Percentiles rank a stretch among this genome's conserved stretches.
These are phyloP conservation scores for Panzeria rudis DNA, from an alignment of 2,888 invertebrate genomes.

Conservation along the genomic window DNA sequence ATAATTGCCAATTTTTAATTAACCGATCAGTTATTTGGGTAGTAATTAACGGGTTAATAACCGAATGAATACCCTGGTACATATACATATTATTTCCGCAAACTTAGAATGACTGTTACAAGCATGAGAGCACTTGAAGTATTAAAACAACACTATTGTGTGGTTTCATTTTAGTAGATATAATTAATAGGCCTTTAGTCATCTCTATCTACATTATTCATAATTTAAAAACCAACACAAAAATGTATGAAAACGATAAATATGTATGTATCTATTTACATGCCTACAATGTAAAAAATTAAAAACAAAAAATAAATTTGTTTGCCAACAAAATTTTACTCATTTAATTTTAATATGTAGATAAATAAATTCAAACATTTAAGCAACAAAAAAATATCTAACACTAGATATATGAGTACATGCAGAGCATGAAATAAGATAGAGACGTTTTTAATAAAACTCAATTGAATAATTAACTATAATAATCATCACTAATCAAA, in stretches of 20 bases:
- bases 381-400: constrained; percentile 38
- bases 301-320: constrained; percentile 21
- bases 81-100: not conserved
- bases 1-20: too few relatives aligned
- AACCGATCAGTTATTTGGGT: too few relatives aligned
- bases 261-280: too few relatives aligned
- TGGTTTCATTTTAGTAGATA: not conserved
- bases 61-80: not conserved
- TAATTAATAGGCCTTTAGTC: constrained; percentile 1
- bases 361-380: constrained; percentile 42
- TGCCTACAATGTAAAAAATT: not conserved
- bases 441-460: constrained; percentile 76
- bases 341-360: constrained; percentile 42
- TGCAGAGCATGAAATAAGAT: constrained; percentile 39
- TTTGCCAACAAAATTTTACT: constrained; percentile 4
- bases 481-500: constrained; percentile 70
- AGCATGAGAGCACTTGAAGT: not conserved
- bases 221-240: not conserved
- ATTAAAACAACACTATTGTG: not conserved
- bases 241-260: not conserved
- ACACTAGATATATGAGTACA: constrained; percentile 20
- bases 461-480: constrained; percentile 82
- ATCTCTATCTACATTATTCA: not conserved
- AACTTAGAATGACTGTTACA: not conserved
- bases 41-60: too few relatives aligned